Base-by-base conservation (phyloP, 2,888 invertebrate genomes). In the Laothoe populi region DNA sequence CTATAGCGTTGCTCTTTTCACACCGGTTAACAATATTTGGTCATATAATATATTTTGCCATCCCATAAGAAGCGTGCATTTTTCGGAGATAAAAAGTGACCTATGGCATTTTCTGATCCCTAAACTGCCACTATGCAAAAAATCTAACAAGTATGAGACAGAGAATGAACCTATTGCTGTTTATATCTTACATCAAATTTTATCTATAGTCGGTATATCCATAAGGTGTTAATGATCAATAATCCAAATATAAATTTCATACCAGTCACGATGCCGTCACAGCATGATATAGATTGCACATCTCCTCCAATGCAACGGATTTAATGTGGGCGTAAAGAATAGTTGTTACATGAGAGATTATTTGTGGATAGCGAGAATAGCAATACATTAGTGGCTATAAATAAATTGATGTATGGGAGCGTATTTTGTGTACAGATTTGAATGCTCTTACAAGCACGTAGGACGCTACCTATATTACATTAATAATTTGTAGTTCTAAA, bases 321-420 rank as follows among this genome's bases (percentile, higher is more conserved):
- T 5, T 16, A 40, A 8, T 5, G 59, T 59, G 59, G 59, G 64
- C 61, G 72, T 66, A 73, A 70, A 62, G 69, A 67, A 72, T 73
- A 73, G 75, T 74, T 73, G 71, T 71, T 77, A 74, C 65, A 72
- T 77, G 71, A 71, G 68, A 67, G 63, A 75, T 74, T 79, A 79
- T 80, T 81, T 78, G 63, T 61, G 66, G 65, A 67, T 66, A 63
- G 62, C 60, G 64, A 45, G 16, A 16, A 63, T 65, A 71, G 72
- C 69, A 66, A 69, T 68, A 66, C 64, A 68, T 67, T 71, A 72
- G 60, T 63, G 23, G 73, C 77, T 81, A 79, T 74, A 71, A 70
- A 69, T 79, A 78, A 58, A 58, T 53, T 65, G 60, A 70, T 69
- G 69, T 19, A 53, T 53, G 19, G 19, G 13, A 31, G 53, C 16